These are phyloP conservation scores for Aurelia sp. DNA, from an alignment of 30 jellyfish, hydroid and myxozoan species.

Conservation along the genomic window DNA sequence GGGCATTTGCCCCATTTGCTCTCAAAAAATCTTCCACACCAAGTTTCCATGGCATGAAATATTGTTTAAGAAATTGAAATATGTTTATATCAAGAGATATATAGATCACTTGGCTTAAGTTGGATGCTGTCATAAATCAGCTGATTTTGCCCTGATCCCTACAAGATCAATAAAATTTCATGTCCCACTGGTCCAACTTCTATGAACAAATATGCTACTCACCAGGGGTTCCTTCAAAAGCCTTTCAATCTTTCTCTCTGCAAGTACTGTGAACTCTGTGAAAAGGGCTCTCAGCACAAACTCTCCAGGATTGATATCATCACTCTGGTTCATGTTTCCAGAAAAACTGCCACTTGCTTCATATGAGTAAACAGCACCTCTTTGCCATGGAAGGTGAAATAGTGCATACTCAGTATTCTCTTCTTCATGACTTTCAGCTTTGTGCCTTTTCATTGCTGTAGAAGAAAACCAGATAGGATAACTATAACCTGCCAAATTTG, in stretches of 20 bases:
- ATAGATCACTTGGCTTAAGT: no score
- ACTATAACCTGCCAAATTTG: no score
- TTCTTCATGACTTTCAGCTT: slow-evolving; percentile 56
- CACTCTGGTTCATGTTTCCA: slow-evolving; percentile 37
- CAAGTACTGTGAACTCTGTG: slow-evolving; percentile 95
- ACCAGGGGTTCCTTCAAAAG: slow-evolving; percentile 91
- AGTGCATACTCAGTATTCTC: slow-evolving; percentile 25
- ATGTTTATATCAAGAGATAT: no score
- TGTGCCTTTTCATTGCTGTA: slow-evolving; percentile 24
- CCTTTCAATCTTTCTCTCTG: slow-evolving; percentile 94
- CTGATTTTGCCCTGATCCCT: no score
- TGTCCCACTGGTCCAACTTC: no score
- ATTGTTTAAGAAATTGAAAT: no score
- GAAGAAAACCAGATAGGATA: background rate
- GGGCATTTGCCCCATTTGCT: no score
- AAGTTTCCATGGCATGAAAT: no score
- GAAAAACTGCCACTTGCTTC: slow-evolving; percentile 19
- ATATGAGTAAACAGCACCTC: slow-evolving; percentile 41
- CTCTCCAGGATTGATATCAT: slow-evolving; percentile 96
- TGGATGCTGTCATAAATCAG: no score
- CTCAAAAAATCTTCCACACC: no score
- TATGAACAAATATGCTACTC: slow-evolving; percentile 20
- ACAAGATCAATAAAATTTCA: no score
- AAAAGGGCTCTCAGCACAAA: slow-evolving; percentile 92
- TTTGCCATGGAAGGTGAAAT: slow-evolving; percentile 80